Conservation (phyloP, 2,113 vertebrate genomes). For the Pantherophis guttatus region DNA sequence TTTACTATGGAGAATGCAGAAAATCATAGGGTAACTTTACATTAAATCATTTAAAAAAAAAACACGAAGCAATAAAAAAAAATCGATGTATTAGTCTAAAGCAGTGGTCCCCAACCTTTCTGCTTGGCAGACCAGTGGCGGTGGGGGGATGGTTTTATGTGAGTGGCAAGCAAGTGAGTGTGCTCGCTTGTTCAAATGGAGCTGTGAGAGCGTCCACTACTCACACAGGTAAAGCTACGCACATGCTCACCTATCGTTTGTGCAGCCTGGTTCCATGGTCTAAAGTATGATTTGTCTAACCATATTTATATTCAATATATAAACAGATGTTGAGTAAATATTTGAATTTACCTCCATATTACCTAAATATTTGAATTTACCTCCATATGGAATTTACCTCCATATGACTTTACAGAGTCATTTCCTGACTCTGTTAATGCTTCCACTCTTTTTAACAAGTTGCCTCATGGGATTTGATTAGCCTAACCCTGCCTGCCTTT, state of each 20-base stretch:
- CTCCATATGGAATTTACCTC: no score
- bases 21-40: slow-evolving; percentile 83
- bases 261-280: neutral
- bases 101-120: neutral
- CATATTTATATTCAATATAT: neutral
- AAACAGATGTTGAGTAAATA: neutral
- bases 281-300: neutral
- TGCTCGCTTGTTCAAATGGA: neutral
- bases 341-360: neutral
- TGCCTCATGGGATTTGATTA: neutral
- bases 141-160: neutral
- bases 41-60: neutral
- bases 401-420: no score
- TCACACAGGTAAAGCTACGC: neutral
- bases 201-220: neutral
- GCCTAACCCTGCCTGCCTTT: neutral
- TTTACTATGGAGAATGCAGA: slow-evolving; percentile 96
- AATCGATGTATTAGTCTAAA: neutral
- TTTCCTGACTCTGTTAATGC: neutral
- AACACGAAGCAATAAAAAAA: neutral
- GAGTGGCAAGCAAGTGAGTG: neutral
- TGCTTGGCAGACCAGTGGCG: neutral
- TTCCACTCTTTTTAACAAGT: neutral
- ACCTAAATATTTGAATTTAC: no score
- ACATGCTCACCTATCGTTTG: no score